Base-by-base conservation (phyloP, 2,113 vertebrate genomes). In the Rhagologus leucostigma region DNA sequence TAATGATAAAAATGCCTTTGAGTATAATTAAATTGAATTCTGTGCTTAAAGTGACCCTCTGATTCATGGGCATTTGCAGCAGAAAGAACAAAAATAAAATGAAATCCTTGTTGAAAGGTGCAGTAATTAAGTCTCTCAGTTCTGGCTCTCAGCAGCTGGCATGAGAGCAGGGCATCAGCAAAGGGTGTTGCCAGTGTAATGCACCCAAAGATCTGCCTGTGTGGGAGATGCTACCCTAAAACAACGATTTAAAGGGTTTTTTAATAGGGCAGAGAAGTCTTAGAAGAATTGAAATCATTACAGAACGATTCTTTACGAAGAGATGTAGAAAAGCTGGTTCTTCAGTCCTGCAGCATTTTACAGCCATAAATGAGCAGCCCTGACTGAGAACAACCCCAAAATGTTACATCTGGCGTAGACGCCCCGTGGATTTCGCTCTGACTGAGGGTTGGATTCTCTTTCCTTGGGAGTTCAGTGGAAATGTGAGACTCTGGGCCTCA, bases 111-210 rank as follows among this genome's bases (percentile, higher is more conserved):
- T 70, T 97, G 96, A 92, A 96, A 96, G 94, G 90, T 96, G 95
- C 95, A 96, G 83, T 98, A 97, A 98, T 98, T 98, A 98, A 98
- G 77, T 97, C 97, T 98, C 96, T 96, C 88, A 46, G 42, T 96
- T 95, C 91, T 96, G 91, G 81, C 89, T 93, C 94, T 89, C 96
- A 75, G 77, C 89, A 95, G 96, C 94, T 79, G 89, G 85, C 68
- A 87, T 86, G 92, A 77, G 92, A 96, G 55, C 68, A 89, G 49
- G 53, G 56, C 33, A 52, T 93, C 86, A 50, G 44, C 29, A 87
- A 33, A 70, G 69, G 49, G 10, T 69, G 10, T 14, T 84, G 19
- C 50, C 60, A 67, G 10, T 27, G 9, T 29, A 83, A 76, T 14
- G 29, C 23, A 41, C 24, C 67, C 93, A 52, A 64, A 76, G 10